These are phyloP conservation scores for Daboia siamensis DNA, from an alignment of 2,113 vertebrate species.

Conservation along the genomic window DNA sequence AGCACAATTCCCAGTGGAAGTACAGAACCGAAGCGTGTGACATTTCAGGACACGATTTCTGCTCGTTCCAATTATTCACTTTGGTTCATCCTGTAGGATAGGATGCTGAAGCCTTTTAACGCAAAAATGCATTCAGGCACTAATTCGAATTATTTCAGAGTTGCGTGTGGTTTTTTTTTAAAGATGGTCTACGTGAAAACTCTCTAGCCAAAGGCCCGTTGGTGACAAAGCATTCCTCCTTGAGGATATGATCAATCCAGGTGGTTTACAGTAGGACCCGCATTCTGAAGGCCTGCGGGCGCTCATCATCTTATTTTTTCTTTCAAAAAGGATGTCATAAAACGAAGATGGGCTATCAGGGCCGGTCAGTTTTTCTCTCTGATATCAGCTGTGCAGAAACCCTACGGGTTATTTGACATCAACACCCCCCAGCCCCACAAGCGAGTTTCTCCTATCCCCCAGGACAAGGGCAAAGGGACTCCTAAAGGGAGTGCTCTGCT, in stretches of 20 bases:
- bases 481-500: neutral
- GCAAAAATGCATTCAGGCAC: neutral
- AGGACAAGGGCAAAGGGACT: neutral
- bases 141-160: neutral
- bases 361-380: neutral
- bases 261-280: neutral
- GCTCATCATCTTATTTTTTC: neutral
- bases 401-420: no score
- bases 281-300: neutral
- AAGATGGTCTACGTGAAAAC: neutral
- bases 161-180: neutral
- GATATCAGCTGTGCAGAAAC: neutral
- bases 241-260: neutral
- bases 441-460: neutral
- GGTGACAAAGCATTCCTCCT: neutral
- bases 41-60: neutral
- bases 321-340: neutral
- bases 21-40: neutral
- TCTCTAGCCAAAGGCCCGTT: neutral
- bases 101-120: neutral
- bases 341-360: neutral
- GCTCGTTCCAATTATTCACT: neutral
- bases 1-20: neutral
- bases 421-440: neutral
- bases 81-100: neutral